Evolutionary conservation across 1,140 invertebrate genomes (phyloP).

Genomic region (Metopolophium dirhodum): DNA sequence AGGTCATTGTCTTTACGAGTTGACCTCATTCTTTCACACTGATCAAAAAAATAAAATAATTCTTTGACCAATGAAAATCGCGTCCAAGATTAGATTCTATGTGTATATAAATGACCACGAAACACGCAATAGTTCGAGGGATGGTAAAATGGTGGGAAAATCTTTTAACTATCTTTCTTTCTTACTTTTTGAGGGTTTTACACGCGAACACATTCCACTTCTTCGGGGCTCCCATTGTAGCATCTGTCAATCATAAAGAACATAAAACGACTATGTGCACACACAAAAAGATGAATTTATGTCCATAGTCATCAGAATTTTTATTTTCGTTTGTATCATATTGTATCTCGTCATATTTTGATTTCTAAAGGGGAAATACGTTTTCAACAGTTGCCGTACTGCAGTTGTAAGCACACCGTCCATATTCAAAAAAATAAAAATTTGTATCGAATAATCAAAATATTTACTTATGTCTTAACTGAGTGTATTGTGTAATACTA

Average conservation of each 20-base stretch:
- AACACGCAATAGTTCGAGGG: conserved; percentile 38
- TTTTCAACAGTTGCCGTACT: not conserved
- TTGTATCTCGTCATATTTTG: not conserved
- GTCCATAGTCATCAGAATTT: not conserved
- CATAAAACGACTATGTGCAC: not conserved
- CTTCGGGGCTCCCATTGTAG: not conserved
- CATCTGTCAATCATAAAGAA: not conserved
- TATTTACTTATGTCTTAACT: not conserved
- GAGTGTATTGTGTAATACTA: no score
- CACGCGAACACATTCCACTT: not conserved
- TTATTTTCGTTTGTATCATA: not conserved
- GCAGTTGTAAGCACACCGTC: not conserved
- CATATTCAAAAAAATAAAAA: not conserved
- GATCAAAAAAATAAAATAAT: conserved; percentile 23
- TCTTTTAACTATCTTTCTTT: conserved; percentile 25
- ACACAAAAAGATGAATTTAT: not conserved
- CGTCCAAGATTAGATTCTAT: conserved; percentile 10
- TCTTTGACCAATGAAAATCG: not conserved
- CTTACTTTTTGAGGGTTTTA: not conserved
- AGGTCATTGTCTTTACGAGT: conserved; percentile 10
- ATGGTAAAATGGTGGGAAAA: conserved; percentile 18
- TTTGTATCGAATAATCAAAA: not conserved
- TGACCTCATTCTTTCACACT: conserved; percentile 34
- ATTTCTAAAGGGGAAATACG: not conserved
- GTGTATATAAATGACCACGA: conserved; percentile 6